Conservation (phyloP, 2,113 vertebrate species). For the Lagopus muta region DNA sequence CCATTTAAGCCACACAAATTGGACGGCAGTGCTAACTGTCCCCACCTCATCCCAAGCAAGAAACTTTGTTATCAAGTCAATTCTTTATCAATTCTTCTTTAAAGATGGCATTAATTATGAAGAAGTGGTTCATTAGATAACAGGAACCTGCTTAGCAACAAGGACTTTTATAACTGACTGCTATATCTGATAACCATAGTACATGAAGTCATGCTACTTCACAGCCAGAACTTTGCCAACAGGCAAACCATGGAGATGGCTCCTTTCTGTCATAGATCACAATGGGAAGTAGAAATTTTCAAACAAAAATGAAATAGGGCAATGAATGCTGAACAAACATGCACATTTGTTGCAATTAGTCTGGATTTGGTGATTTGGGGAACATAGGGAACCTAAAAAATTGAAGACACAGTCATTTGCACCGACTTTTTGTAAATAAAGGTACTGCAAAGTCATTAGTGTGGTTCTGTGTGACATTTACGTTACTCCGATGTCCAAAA, state of each 20-base stretch:
- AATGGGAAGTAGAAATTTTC: background rate
- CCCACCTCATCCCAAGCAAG: background rate
- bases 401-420: background rate
- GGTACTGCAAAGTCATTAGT: background rate
- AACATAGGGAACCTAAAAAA: background rate
- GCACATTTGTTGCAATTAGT: background rate
- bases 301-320: background rate
- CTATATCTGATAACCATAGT: background rate
- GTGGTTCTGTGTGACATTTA: background rate
- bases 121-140: background rate
- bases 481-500: background rate
- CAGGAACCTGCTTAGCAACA: rapidly evolving
- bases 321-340: background rate
- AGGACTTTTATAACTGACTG: background rate
- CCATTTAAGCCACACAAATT: background rate
- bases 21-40: background rate
- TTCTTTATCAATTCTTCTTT: background rate
- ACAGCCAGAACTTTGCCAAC: background rate
- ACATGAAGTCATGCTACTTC: rapidly evolving
- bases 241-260: background rate
- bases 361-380: background rate
- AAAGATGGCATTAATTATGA: background rate
- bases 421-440: background rate
- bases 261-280: background rate
- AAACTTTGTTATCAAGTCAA: background rate